Conservation (phyloP, 2,888 invertebrate species). For the Oasisia sp. region DNA sequence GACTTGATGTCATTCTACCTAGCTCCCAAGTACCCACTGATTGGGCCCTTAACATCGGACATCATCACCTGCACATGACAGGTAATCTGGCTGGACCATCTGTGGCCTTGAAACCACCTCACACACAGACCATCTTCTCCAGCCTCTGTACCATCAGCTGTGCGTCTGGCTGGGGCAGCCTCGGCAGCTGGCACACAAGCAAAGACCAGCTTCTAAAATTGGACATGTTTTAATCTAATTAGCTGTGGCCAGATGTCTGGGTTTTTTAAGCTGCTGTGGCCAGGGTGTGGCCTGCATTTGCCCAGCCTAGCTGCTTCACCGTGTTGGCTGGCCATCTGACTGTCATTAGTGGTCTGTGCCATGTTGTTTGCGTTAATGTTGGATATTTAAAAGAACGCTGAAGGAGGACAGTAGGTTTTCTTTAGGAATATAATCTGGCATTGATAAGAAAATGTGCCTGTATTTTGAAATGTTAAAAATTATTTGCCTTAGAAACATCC, state of each 20-base stretch:
- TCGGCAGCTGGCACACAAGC: neutral
- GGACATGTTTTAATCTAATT: neutral
- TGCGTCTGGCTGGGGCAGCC: neutral
- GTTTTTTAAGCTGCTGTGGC: neutral
- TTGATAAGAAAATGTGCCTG: neutral
- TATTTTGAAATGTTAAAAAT: neutral
- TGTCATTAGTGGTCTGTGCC: neutral
- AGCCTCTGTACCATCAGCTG: neutral
- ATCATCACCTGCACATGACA: neutral
- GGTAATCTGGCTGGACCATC: neutral
- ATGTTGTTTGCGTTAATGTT: neutral
- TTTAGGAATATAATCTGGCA: neutral
- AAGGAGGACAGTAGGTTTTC: neutral
- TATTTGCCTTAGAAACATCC: neutral
- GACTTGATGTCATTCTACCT: neutral
- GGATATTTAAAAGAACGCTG: conserved; percentile 7
- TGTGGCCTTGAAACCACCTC: neutral
- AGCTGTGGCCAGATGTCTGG: neutral
- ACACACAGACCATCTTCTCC: neutral
- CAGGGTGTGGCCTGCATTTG: neutral
- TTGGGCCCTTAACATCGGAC: neutral
- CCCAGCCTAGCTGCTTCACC: neutral
- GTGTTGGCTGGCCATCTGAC: neutral
- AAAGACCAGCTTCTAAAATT: neutral
- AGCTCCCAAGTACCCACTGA: neutral